A percentile compares a stretch with the other conserved stretches of the same genome.
Evolutionary conservation across 2,113 vertebrate species (phyloP).

Genomic region (Brachyhypopomus occidentalis): DNA sequence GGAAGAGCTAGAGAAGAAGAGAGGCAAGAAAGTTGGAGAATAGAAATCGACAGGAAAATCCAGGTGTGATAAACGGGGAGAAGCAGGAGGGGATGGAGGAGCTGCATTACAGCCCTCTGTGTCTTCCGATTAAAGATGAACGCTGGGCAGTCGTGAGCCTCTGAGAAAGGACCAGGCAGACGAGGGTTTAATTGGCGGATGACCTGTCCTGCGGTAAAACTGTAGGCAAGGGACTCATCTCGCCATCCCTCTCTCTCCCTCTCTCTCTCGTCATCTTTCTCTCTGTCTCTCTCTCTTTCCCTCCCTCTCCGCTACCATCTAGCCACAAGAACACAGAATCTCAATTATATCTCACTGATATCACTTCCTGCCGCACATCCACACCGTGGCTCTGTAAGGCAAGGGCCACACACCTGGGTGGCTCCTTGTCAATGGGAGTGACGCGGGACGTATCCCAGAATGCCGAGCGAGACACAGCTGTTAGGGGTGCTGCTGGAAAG

Average conservation of each 20-base stretch:
- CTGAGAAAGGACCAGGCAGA: conserved; percentile 31
- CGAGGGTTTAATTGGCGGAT: conserved; percentile 58
- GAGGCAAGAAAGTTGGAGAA: conserved; percentile 1
- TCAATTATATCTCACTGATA: conserved; percentile 2
- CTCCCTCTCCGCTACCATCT: conserved; percentile 16
- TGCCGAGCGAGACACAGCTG: conserved; percentile 64
- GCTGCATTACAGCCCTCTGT: conserved; percentile 36
- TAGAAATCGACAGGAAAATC: no score
- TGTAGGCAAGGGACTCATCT: conserved; percentile 37
- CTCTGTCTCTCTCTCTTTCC: neutral
- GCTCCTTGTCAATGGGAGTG: conserved; percentile 25
- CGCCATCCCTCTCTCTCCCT: conserved; percentile 30
- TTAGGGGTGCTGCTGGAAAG: conserved; percentile 65
- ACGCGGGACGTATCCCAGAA: conserved; percentile 60
- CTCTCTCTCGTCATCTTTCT: conserved; percentile 8
- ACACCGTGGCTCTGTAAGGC: neutral
- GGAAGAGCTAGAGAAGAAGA: neutral
- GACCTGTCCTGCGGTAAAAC: conserved; percentile 58
- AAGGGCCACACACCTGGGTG: neutral
- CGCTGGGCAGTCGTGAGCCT: conserved; percentile 13
- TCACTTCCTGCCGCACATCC: neutral
- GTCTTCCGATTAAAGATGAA: conserved; percentile 55
- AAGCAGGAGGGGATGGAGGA: neutral
- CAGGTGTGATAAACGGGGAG: neutral
- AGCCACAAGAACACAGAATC: conserved; percentile 26